Evolutionary conservation across 2,888 invertebrate species (phyloP).

Genomic region (Eupsilia transversa): DNA sequence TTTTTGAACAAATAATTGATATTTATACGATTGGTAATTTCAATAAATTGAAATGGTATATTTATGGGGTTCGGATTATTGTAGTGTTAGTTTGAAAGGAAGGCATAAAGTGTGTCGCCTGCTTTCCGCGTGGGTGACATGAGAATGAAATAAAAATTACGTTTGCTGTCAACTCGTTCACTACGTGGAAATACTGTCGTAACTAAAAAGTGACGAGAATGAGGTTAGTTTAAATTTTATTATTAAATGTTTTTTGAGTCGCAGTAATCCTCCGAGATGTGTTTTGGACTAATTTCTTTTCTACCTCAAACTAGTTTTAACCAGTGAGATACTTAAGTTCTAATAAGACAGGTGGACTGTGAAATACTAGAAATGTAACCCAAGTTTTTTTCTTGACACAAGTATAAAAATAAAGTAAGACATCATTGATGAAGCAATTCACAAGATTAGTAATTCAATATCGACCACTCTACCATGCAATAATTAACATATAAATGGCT

Average conservation of each 20-base stretch:
- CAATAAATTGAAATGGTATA: slow-evolving; percentile 58
- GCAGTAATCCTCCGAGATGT: not conserved
- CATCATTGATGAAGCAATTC: slow-evolving; percentile 30
- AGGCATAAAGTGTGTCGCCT: slow-evolving; percentile 57
- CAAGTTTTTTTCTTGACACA: not conserved
- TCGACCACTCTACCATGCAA: slow-evolving; percentile 14
- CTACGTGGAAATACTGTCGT: slow-evolving; percentile 27
- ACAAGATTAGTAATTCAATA: slow-evolving; percentile 44
- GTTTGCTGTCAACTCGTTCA: slow-evolving; percentile 43
- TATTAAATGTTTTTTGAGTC: slow-evolving; percentile 1
- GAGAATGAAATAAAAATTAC: slow-evolving; percentile 56
- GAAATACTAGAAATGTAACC: not conserved
- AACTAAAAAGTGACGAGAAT: slow-evolving; percentile 11
- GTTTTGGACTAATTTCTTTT: not conserved
- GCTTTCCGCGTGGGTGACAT: slow-evolving; percentile 43
- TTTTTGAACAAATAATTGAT: slow-evolving; percentile 64
- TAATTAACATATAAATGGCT: slow-evolving; percentile 47
- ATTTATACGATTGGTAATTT: slow-evolving; percentile 62
- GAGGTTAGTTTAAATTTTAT: slow-evolving; percentile 26
- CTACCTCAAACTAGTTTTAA: not conserved
- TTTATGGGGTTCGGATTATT: slow-evolving; percentile 45
- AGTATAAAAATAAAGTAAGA: not conserved
- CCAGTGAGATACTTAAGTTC: not conserved
- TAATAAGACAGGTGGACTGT: not conserved
- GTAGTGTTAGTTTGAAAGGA: slow-evolving; percentile 57